Evolutionary conservation across 2,888 invertebrate species (phyloP).

Genomic region (Blastobasis lacticolella): DNA sequence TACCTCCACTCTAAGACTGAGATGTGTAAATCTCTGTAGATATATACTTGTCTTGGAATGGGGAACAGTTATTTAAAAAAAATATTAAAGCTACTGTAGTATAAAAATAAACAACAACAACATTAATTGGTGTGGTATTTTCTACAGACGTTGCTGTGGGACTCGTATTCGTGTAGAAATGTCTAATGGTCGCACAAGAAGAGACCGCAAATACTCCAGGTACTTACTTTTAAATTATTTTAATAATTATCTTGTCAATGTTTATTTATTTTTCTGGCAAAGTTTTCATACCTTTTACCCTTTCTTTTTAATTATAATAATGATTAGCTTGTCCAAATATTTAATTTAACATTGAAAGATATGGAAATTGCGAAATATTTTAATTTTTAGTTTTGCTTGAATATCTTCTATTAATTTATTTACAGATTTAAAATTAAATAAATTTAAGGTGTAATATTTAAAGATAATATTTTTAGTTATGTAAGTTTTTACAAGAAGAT

Average conservation of each 20-base stretch:
- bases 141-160: conserved; percentile 86
- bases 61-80: conserved; percentile 45
- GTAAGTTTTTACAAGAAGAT: conserved; percentile 35
- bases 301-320: no score
- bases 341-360: no score
- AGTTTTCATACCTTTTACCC: no score
- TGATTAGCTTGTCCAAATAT: no score
- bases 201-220: conserved; percentile 74
- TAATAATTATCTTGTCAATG: conserved; percentile 7
- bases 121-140: conserved; percentile 4
- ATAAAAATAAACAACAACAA: neutral
- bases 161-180: conserved; percentile 93
- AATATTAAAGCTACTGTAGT: no score
- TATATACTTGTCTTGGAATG: conserved; percentile 50
- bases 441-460: neutral
- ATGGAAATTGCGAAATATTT: neutral
- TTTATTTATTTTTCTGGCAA: no score
- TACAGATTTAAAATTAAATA: neutral
- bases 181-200: conserved; percentile 89
- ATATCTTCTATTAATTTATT: neutral
- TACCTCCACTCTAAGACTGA: conserved; percentile 63
- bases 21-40: conserved; percentile 31
- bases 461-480: neutral
- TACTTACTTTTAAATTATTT: conserved; percentile 16
- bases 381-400: neutral